Percentiles rank a stretch among this genome's conserved stretches.
phyloP scores from a whole-genome alignment of 2,888 invertebrate genomes.

The Thymelicus sylvestris region DNA sequence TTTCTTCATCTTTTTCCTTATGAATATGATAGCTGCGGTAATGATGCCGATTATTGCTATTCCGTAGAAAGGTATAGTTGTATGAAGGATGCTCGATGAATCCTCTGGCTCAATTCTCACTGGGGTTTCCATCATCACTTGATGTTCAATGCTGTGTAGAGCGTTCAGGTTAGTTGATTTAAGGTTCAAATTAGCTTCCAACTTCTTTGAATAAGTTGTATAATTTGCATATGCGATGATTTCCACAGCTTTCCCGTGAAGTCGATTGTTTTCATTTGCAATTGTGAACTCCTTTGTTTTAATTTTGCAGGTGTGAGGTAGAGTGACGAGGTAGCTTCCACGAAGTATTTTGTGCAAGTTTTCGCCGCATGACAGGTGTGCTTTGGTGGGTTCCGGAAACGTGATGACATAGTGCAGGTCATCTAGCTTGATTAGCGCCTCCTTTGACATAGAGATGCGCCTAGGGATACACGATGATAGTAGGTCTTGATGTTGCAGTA shows the following conservation, averaged over 20 bases:
- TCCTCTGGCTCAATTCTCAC: too few species aligned
- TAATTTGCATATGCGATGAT: neutral
- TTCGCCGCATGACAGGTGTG: neutral
- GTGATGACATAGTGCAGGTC: neutral
- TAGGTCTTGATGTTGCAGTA: neutral
- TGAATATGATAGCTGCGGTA: neutral
- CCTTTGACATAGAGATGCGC: neutral
- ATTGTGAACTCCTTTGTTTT: neutral
- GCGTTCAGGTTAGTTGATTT: too few species aligned
- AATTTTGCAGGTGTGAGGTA: neutral
- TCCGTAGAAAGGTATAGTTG: neutral
- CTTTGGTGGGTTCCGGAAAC: too few species aligned
- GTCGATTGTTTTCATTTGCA: neutral
- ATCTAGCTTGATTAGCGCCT: neutral
- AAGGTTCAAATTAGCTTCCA: too few species aligned
- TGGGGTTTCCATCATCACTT: too few species aligned
- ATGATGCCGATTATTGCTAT: neutral
- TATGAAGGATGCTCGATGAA: neutral
- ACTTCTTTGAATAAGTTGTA: neutral
- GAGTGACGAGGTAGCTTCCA: neutral
- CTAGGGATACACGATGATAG: neutral
- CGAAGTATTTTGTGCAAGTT: too few species aligned
- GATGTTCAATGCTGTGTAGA: too few species aligned
- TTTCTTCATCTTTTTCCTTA: neutral
- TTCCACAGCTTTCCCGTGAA: constrained; percentile 1